Percentiles rank a stretch among this genome's conserved stretches.
phyloP scores from a whole-genome alignment of 1,140 invertebrate species.

The Brachionus rubens region DNA sequence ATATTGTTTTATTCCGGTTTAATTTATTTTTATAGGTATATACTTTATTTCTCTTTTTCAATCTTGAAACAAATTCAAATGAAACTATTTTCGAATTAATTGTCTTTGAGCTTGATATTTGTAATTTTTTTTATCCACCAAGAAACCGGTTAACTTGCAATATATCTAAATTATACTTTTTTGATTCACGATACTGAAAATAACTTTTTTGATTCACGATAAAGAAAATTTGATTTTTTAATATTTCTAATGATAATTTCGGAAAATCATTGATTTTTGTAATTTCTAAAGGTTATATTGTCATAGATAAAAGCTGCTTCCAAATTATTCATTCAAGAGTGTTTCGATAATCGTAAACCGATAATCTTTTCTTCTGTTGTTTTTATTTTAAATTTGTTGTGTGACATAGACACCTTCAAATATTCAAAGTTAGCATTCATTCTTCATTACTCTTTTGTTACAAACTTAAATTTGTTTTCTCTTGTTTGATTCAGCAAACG shows the following conservation, averaged over 20 bases:
- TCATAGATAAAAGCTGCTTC: neutral
- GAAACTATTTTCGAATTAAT: neutral
- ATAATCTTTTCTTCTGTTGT: no score
- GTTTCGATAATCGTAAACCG: no score
- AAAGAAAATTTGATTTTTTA: neutral
- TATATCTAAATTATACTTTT: neutral
- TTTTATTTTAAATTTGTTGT: no score
- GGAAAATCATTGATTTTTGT: neutral
- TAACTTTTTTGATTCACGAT: no score
- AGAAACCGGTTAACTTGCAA: neutral
- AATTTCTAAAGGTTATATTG: neutral
- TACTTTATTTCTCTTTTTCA: neutral
- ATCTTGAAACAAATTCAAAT: neutral
- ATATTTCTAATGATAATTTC: neutral
- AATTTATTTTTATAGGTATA: neutral
- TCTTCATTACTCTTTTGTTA: no score
- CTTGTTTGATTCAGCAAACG: no score
- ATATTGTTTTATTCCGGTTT: neutral
- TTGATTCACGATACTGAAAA: neutral
- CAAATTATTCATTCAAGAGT: neutral
- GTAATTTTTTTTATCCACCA: neutral
- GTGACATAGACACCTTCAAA: no score
- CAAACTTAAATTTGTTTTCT: no score
- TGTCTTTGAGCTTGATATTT: neutral
- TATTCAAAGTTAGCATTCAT: no score